A percentile compares a stretch with the other conserved stretches of the same genome.
Evolutionary conservation across 2,888 invertebrate species (phyloP).

Genomic region (Scaptomyza caliginosa): DNA sequence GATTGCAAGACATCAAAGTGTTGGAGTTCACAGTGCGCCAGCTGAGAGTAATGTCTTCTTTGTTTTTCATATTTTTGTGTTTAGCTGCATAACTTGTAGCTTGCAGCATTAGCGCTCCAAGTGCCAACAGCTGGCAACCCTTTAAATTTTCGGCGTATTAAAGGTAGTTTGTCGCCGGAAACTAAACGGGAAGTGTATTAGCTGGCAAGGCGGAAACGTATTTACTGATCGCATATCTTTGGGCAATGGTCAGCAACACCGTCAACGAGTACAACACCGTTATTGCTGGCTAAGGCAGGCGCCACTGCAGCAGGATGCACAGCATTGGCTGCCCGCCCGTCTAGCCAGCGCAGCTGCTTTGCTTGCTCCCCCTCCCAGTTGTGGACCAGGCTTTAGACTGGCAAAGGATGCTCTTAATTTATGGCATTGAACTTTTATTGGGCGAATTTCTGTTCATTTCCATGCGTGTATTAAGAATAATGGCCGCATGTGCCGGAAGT

Average conservation of each 20-base stretch:
- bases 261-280: constrained; percentile 8
- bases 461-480: constrained; percentile 81
- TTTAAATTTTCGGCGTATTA: constrained; percentile 40
- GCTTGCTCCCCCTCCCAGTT: constrained; percentile 17
- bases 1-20: constrained; percentile 78
- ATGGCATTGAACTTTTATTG: constrained; percentile 84
- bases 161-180: constrained; percentile 66
- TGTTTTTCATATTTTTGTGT: constrained; percentile 47
- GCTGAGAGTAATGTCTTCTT: constrained; percentile 77
- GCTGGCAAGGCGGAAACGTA: constrained; percentile 81
- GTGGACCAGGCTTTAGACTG: constrained; percentile 13
- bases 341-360: constrained; percentile 43
- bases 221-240: constrained; percentile 80
- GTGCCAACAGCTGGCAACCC: constrained; percentile 33
- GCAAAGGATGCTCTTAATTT: constrained; percentile 76
- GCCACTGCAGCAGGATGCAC: constrained; percentile 53
- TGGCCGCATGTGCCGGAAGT: constrained; percentile 72
- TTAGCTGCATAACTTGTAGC: constrained; percentile 11
- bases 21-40: constrained; percentile 73
- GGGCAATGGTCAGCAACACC: constrained; percentile 35
- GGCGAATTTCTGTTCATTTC: constrained; percentile 83
- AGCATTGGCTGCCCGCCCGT: constrained; percentile 58
- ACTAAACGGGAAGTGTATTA: constrained; percentile 82
- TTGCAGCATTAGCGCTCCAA: constrained; percentile 21
- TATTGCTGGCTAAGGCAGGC: constrained; percentile 44